A percentile compares a stretch with the other conserved stretches of the same genome.
phyloP scores from a whole-genome alignment of 2,113 vertebrate species.

The Galemys pyrenaicus region DNA sequence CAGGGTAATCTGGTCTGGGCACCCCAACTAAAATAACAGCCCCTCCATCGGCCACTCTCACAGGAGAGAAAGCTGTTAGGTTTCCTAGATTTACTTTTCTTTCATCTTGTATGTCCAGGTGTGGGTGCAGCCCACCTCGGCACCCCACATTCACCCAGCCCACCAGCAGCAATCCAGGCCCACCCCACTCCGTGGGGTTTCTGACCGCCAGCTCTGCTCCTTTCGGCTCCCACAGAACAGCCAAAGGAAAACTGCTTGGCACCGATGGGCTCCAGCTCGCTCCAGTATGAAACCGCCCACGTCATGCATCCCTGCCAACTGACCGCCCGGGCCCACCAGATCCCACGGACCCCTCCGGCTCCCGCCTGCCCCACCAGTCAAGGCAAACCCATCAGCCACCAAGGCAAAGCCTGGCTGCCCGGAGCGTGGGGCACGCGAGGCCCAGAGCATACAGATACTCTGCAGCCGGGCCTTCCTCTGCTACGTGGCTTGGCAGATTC shows the following conservation, averaged over 20 bases:
- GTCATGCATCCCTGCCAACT: no score
- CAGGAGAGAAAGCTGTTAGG: not conserved
- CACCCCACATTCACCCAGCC: not conserved
- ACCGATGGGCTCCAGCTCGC: fast-evolving
- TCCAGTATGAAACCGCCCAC: not conserved
- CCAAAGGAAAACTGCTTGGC: not conserved
- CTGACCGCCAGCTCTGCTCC: not conserved
- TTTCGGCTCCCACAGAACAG: not conserved
- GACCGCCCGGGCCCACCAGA: no score
- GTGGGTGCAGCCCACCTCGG: not conserved
- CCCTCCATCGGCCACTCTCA: not conserved
- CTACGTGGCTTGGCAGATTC: not conserved
- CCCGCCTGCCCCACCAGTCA: not conserved
- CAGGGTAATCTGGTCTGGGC: not conserved
- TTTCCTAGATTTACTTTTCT: not conserved
- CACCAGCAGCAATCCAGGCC: no score
- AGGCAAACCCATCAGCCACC: not conserved
- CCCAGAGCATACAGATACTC: no score
- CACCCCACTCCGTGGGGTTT: no score
- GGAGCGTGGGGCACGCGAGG: fast-evolving
- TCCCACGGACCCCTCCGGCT: not conserved
- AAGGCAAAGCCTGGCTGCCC: no score
- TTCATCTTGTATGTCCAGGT: not conserved
- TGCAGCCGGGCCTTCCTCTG: no score
- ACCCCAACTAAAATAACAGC: not conserved